A percentile compares a stretch with the other conserved stretches of the same genome.
Evolutionary conservation across 2,888 invertebrate genomes (phyloP).

Genomic region (Sesamia inferens): DNA sequence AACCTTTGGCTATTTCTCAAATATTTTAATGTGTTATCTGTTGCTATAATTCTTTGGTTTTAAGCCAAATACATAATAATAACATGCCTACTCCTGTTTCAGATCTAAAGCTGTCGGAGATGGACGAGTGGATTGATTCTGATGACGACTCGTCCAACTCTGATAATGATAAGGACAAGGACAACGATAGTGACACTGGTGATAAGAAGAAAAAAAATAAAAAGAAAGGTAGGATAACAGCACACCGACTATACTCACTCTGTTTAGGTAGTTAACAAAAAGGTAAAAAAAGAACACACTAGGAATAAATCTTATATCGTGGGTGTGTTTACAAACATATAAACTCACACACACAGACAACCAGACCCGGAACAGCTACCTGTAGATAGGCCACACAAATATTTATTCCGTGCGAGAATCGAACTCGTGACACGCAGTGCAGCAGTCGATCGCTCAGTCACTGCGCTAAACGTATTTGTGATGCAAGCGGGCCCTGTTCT

Average conservation of each 20-base stretch:
- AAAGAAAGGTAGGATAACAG: constrained; percentile 79
- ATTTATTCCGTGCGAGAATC: too few relatives aligned
- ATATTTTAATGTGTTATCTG: not conserved
- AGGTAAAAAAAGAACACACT: too few relatives aligned
- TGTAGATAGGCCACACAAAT: too few relatives aligned
- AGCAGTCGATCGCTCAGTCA: too few relatives aligned
- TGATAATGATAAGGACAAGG: constrained; percentile 91
- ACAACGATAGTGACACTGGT: constrained; percentile 90
- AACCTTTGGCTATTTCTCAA: not conserved
- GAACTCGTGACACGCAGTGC: too few relatives aligned
- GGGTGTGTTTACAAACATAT: too few relatives aligned
- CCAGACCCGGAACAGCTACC: too few relatives aligned
- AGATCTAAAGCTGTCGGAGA: constrained; percentile 97
- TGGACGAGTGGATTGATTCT: constrained; percentile 98
- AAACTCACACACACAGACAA: too few relatives aligned
- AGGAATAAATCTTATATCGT: too few relatives aligned
- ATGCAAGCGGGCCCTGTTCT: too few relatives aligned
- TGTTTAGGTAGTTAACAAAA: too few relatives aligned
- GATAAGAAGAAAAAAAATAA: constrained; percentile 90
- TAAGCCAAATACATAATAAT: not conserved
- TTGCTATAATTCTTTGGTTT: not conserved
- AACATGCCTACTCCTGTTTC: constrained; percentile 51
- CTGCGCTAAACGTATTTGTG: too few relatives aligned
- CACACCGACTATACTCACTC: constrained; percentile 28
- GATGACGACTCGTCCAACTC: constrained; percentile 95